These are phyloP conservation scores for Cepaea hortensis DNA, from an alignment of 2,888 invertebrate genomes.

Conservation along the genomic window DNA sequence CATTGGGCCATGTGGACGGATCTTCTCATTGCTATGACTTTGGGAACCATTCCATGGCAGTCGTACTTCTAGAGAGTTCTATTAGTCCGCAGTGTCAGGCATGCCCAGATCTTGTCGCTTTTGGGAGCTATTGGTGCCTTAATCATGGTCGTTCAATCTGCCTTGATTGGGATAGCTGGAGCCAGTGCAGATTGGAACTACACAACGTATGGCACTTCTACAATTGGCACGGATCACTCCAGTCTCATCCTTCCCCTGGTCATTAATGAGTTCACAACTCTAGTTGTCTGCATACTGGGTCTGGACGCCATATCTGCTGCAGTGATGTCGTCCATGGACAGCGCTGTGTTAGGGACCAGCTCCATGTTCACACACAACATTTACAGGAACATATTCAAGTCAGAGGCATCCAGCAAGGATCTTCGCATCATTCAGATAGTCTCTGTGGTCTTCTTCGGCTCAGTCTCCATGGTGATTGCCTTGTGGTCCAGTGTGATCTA, in stretches of 20 bases:
- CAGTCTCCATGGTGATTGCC: no score
- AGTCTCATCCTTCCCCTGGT: conserved; percentile 60
- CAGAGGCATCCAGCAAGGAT: conserved; percentile 49
- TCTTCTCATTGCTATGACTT: conserved; percentile 69
- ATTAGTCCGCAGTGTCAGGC: conserved; percentile 61
- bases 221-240: conserved; percentile 54
- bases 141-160: conserved; percentile 68
- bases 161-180: conserved; percentile 69
- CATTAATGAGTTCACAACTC: conserved; percentile 63
- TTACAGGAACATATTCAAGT: conserved; percentile 56
- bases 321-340: conserved; percentile 68
- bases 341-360: conserved; percentile 62
- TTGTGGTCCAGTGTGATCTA: no score
- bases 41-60: conserved; percentile 74
- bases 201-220: conserved; percentile 58
- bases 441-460: conserved; percentile 49
- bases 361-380: conserved; percentile 68
- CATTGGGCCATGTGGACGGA: conserved; percentile 56
- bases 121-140: conserved; percentile 65
- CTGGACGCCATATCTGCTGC: conserved; percentile 65
- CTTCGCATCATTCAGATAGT: conserved; percentile 57
- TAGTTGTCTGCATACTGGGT: conserved; percentile 58
- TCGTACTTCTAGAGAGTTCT: conserved; percentile 73
- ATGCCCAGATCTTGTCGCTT: conserved; percentile 67
- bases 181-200: conserved; percentile 68